Conservation (phyloP, 2,113 vertebrate genomes). For the Chaetura pelagica region DNA sequence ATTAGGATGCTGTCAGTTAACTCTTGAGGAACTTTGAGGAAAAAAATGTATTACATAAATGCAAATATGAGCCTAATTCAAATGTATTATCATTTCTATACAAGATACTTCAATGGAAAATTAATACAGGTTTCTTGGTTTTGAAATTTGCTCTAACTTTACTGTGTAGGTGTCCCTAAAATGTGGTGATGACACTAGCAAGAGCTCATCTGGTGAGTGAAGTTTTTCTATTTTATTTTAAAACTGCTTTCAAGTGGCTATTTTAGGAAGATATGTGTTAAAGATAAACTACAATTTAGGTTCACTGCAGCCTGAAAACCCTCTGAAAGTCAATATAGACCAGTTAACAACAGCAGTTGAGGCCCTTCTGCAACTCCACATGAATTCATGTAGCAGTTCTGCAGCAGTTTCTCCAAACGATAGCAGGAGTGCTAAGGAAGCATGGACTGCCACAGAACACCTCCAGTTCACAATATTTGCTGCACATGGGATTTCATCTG, state of each 20-base stretch:
- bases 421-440: conserved; percentile 79
- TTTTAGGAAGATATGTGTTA: conserved; percentile 6
- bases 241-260: not conserved
- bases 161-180: conserved; percentile 78
- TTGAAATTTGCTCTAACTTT: not conserved
- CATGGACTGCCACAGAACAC: conserved; percentile 87
- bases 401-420: conserved; percentile 26
- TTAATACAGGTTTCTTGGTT: not conserved
- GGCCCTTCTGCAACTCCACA: conserved; percentile 86
- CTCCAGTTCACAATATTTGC: conserved; percentile 95
- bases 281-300: conserved; percentile 64
- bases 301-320: conserved; percentile 69
- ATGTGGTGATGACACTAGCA: conserved; percentile 63
- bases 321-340: conserved; percentile 83
- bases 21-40: not conserved
- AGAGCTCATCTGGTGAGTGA: conserved; percentile 67
- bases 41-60: not conserved
- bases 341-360: conserved; percentile 87
- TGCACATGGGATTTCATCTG: conserved; percentile 88
- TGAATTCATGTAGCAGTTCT: conserved; percentile 74
- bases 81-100: not conserved
- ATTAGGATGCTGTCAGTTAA: not conserved
- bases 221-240: not conserved
- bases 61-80: not conserved
- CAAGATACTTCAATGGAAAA: not conserved